Base-by-base conservation (phyloP, 2,113 vertebrate species). In the Rostratula benghalensis region DNA sequence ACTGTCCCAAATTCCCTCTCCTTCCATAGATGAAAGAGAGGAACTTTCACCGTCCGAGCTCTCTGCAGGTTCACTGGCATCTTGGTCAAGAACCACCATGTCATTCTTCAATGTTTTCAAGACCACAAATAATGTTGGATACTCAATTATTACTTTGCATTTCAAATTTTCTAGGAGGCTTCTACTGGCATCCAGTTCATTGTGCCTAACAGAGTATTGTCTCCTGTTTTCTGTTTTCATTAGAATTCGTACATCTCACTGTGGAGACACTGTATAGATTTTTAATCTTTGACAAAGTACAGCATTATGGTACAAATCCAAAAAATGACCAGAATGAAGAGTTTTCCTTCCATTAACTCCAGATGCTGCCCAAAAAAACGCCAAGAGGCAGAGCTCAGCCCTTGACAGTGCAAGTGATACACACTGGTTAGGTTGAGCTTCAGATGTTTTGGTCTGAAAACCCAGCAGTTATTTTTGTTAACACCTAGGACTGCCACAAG, bases 101-200 rank as follows among this genome's bases (percentile, higher is more conserved):
- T 98, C 97, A 57, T 95, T 97, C 95, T 97, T 98, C 53, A 97
- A 27, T 18, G 98, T 98, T 96, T 96, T 97, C 92, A 99, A 97
- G 6, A 98, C 98, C 85, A 99, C 97, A 63, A 98, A 98, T 70
- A 99, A 95, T 2, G 98, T 98, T 45, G 99, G 99, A 89, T 99
- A 99, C 69, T 99, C 99, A 80, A 99, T 98, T 84, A 99, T 95
- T 13, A 98, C 98, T 98, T 99, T 99, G 95, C 98, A 98, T 97
- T 97, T 98, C 97, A 99, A 97, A 97, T 99, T 99, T 68, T 99
- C 98, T 71, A 97, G 94, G 30, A 99, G 98, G 94, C 96, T 99
- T 97, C 98, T 98, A 89, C 93, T 82, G 81, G 98, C 81, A 95
- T 99, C 98, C 97, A 99, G 96, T 93, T 99, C 98, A 87, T 99